Conservation (phyloP, 2,797 vertebrate species). For the Ctenopoma kingsleyae region DNA sequence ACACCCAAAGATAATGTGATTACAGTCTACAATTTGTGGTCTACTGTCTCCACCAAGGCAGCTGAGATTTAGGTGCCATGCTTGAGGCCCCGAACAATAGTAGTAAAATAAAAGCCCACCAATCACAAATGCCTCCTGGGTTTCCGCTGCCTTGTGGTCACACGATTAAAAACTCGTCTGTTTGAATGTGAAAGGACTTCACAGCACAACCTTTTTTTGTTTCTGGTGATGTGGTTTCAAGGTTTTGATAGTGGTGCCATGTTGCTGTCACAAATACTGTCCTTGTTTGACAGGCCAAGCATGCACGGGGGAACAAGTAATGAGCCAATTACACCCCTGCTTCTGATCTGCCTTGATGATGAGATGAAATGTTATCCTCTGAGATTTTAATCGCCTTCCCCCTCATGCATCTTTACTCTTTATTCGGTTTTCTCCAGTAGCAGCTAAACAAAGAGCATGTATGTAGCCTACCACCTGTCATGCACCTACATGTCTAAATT, state of each 20-base stretch:
- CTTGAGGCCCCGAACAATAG: constrained; percentile 13
- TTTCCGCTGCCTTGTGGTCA: constrained; percentile 24
- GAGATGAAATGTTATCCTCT: constrained; percentile 35
- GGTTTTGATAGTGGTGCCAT: constrained; percentile 10
- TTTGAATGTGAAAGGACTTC: rapidly evolving
- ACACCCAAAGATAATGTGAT: not conserved
- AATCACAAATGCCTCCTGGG: constrained; percentile 16
- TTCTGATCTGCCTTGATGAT: constrained; percentile 30
- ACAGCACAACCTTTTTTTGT: not conserved
- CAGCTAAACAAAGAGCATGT: not conserved
- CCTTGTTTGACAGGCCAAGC: constrained; percentile 32
- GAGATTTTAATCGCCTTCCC: constrained; percentile 41
- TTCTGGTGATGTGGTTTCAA: not conserved
- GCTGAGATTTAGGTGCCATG: not conserved
- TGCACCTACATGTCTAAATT: not conserved
- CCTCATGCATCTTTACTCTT: constrained; percentile 33
- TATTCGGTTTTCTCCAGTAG: constrained; percentile 11
- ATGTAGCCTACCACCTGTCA: too few species aligned
- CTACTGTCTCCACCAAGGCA: not conserved
- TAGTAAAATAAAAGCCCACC: constrained; percentile 29
- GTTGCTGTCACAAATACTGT: constrained; percentile 1
- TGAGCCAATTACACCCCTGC: constrained; percentile 35
- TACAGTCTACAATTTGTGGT: not conserved
- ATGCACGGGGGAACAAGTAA: constrained; percentile 36
- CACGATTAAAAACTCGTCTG: not conserved